Conservation (phyloP, 1,140 invertebrate genomes). For the Plectrocnemia conspersa region DNA sequence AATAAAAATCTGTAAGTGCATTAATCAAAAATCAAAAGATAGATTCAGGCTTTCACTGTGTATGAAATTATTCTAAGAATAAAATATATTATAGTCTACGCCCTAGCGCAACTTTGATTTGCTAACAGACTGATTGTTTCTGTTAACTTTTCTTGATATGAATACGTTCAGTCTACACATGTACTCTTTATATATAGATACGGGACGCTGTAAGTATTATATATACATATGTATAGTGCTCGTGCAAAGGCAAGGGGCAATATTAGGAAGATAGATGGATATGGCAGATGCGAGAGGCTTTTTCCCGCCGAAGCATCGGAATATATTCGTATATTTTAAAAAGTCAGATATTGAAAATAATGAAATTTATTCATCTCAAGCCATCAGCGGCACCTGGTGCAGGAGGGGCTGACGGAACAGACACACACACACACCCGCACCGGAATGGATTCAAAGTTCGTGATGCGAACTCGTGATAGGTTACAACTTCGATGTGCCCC, state of each 20-base stretch:
- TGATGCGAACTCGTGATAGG: constrained; percentile 35
- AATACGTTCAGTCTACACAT: too few species aligned
- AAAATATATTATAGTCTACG: too few species aligned
- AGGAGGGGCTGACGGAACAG: constrained; percentile 13
- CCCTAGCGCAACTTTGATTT: too few species aligned
- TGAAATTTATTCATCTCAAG: constrained; percentile 37
- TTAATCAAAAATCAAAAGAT: too few species aligned
- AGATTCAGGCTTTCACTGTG: too few species aligned
- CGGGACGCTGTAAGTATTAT: too few species aligned
- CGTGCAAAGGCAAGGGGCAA: constrained; percentile 9
- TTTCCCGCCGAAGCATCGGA: constrained; percentile 17
- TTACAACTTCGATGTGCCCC: constrained; percentile 32
- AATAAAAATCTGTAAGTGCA: too few species aligned
- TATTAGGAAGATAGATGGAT: constrained; percentile 24
- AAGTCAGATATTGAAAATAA: constrained; percentile 38
- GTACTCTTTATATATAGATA: too few species aligned
- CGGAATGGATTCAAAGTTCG: constrained; percentile 32
- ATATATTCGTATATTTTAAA: constrained; percentile 37
- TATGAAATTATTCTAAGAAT: too few species aligned
- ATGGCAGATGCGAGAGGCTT: constrained; percentile 5
- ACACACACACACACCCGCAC: background rate
- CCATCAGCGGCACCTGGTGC: constrained; percentile 35
- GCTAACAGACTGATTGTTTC: too few species aligned
- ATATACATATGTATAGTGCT: too few species aligned
- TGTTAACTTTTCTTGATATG: too few species aligned